Base-by-base conservation (phyloP, 2,888 invertebrate species). In the Fabriciana adippe region DNA sequence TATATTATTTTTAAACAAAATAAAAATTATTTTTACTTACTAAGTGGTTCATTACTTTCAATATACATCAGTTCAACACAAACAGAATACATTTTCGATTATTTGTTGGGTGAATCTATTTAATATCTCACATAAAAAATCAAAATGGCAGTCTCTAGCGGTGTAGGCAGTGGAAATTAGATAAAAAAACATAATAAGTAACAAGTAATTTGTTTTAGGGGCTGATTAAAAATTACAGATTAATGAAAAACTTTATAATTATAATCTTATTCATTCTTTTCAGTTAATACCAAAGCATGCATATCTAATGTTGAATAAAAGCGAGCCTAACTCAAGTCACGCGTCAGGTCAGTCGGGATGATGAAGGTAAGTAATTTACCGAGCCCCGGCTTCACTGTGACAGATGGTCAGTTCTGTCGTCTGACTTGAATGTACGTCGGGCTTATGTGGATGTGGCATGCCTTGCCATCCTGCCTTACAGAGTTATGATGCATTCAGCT, bases 291-390 rank as follows among this genome's bases (percentile, higher is more conserved):
- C 63, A 63, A n/a, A n/a, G 63, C 35, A 54, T 51, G 53, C 47
- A 61, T 74, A 72, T 74, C 72, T 75, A 75, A 74, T 76, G 78
- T 77, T 76, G 77, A 78, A 83, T 80, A 81, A 81, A 81, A 79
- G 76, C 79, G 64, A 67, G 69, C 72, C 72, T 70, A 72, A 63
- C 69, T 70, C 67, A 54, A 70, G 71, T 72, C 70, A 66, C 67
- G 78, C 76, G 72, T 72, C 82, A 82, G 87, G 86, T 82, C 85
- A 83, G 76, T 79, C 81, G 84, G 85, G 83, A 87, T 88, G 89
- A 89, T 84, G 89, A 86, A 89, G 88, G 89, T 87, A 74, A 78
- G 88, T 88, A 89, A 91, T 89, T 89, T 88, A 90, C 88, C 85
- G 83, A 79, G 82, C 80, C 82, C 83, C 87, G 78, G 82, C 80